Percentiles rank a stretch among this genome's conserved stretches.
phyloP scores from a whole-genome alignment of 2,888 invertebrate genomes.

The Eupithecia abbreviata region DNA sequence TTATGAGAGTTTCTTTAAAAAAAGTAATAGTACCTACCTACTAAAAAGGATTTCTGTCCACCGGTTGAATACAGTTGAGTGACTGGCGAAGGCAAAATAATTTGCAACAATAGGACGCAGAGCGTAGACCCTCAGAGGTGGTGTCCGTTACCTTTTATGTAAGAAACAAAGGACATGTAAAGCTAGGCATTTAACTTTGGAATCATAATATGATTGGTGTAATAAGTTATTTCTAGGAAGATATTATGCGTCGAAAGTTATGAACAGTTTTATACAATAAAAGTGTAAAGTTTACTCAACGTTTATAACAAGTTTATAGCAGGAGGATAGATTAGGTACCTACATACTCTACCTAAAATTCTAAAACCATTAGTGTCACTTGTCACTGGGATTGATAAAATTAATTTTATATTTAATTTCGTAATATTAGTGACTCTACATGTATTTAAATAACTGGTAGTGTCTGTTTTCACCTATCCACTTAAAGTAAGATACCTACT shows the following conservation, averaged over 20 bases:
- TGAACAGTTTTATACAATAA: not conserved
- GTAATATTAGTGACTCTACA: not conserved
- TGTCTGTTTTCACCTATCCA: not conserved
- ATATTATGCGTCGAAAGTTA: not conserved
- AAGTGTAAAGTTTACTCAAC: no score
- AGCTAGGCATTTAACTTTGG: conserved; percentile 6
- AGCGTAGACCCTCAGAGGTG: conserved; percentile 40
- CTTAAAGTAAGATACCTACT: not conserved
- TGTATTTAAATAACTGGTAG: not conserved
- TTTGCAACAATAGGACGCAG: conserved; percentile 33
- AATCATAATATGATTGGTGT: not conserved
- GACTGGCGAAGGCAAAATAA: conserved; percentile 25
- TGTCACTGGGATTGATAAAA: not conserved
- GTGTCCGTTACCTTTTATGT: conserved; percentile 52
- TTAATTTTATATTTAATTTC: not conserved
- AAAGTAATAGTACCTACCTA: not conserved
- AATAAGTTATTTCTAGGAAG: no score
- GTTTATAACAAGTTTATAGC: no score
- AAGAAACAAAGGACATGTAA: conserved; percentile 45
- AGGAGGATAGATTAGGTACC: not conserved
- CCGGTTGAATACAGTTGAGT: conserved; percentile 7
- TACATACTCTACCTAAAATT: not conserved
- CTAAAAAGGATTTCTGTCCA: not conserved
- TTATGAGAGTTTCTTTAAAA: not conserved
- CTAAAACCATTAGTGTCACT: not conserved